A percentile compares a stretch with the other conserved stretches of the same genome.
These are phyloP conservation scores for Catamblyrhynchus diadema DNA, from an alignment of 2,797 vertebrate genomes.

Conservation along the genomic window DNA sequence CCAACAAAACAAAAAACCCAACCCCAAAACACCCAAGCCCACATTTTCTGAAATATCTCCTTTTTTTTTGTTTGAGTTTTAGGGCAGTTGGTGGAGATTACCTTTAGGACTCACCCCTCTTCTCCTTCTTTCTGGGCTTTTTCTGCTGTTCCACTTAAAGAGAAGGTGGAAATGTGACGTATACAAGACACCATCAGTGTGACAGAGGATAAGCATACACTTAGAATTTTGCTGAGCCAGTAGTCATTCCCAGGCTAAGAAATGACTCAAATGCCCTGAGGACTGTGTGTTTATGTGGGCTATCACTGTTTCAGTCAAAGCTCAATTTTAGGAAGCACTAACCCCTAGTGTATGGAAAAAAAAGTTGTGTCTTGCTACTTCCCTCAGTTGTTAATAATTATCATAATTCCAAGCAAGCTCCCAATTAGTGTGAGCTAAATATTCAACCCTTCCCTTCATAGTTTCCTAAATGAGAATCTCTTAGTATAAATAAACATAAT, in stretches of 20 bases:
- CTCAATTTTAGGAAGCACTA: neutral
- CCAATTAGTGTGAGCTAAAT: conserved; percentile 10
- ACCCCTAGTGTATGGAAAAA: neutral
- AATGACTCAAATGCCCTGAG: neutral
- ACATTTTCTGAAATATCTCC: neutral
- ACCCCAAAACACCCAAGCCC: neutral
- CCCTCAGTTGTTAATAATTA: neutral
- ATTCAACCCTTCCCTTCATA: neutral
- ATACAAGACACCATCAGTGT: neutral
- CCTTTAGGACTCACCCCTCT: neutral
- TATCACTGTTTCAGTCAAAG: neutral
- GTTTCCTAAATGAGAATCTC: conserved; percentile 28
- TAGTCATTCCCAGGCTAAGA: neutral
- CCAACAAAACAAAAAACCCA: neutral
- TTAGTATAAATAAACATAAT: conserved; percentile 54
- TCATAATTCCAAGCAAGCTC: conserved; percentile 24
- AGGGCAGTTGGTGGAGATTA: neutral
- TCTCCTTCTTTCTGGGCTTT: neutral
- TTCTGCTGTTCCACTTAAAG: neutral
- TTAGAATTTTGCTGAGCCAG: neutral
- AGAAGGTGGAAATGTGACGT: neutral
- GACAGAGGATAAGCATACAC: neutral
- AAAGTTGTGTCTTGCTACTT: neutral
- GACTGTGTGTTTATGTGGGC: neutral
- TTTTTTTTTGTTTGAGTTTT: neutral